Conservation (phyloP, 2,888 invertebrate genomes). For the Notocelia uddmanniana region DNA sequence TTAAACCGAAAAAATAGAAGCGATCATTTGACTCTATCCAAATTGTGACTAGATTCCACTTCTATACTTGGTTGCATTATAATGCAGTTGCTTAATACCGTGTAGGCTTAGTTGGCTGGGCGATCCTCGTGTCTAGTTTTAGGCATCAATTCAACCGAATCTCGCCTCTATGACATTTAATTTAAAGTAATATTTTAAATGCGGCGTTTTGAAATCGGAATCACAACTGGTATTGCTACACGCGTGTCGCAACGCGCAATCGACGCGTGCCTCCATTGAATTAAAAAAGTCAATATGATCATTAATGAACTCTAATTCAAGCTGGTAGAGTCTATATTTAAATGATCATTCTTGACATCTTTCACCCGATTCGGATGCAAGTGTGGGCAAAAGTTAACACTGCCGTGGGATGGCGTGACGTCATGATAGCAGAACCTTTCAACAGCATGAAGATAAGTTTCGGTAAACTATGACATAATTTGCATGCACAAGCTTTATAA, state of each 20-base stretch:
- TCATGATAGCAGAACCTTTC: conserved; percentile 59
- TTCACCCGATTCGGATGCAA: conserved; percentile 53
- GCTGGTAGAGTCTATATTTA: conserved; percentile 51
- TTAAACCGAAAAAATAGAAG: conserved; percentile 55
- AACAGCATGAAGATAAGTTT: conserved; percentile 53
- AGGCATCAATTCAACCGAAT: conserved; percentile 45
- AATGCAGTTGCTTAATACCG: conserved; percentile 75
- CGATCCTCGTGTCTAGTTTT: conserved; percentile 66
- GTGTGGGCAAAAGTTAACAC: conserved; percentile 49
- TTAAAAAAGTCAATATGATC: conserved; percentile 49
- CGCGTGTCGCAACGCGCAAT: conserved; percentile 78
- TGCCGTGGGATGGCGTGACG: conserved; percentile 73
- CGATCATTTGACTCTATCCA: conserved; percentile 41
- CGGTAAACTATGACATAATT: conserved; percentile 56
- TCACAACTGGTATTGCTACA: conserved; percentile 54
- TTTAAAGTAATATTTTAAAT: conserved; percentile 51
- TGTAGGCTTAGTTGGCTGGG: conserved; percentile 70
- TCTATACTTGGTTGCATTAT: conserved; percentile 58
- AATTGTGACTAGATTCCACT: conserved; percentile 47
- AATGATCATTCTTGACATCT: conserved; percentile 45
- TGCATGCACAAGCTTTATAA: conserved; percentile 35
- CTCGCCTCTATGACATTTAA: conserved; percentile 52
- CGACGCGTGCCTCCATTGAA: conserved; percentile 73
- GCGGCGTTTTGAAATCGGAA: conserved; percentile 64
- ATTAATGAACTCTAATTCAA: conserved; percentile 57